Base-by-base conservation (phyloP, 35 echinoderm and acorn worm genomes). In the Ophioderma brevispina region DNA sequence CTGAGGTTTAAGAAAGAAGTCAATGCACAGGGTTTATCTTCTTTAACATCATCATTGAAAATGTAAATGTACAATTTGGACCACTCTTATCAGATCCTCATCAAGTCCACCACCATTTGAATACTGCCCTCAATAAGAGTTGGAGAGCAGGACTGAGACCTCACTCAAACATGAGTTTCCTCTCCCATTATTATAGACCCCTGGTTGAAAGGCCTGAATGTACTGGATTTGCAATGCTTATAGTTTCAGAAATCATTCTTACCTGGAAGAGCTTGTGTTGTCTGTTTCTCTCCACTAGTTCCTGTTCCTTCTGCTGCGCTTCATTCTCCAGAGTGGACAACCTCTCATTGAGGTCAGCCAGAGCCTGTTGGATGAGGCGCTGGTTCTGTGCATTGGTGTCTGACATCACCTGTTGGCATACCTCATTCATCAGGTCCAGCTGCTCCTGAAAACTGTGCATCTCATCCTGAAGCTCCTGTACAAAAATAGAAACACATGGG, bases 251-350 rank as follows among this genome's bases (percentile, higher is more conserved):
- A 40, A 59, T 21, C 30, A 75, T 64, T 76, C n/a, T 39, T 86
- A 98, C 96, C 96, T 98, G 96, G 89, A 95, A 98, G 25, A 84
- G 87, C 63, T 94, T 86, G 32, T 89, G 87, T 49, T 90, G 87
- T 77, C 77, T 88, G 56, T 91, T 98, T 35, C 86, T 92, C 83
- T 98, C 93, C 38, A 81, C 78, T 13, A 98, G 82, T 35, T 88
- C 78, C 46, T 95, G 64, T 78, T 98, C 96, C 64, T 90, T 86
- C 49, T 95, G 90, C 59, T 87, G 91, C 39, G 90, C 94, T 77
- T 98, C 96, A 14, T 84, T 95, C 82, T 98, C 96, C 84, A 98
- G 89, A 49, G 93, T 98, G 15, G 90, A 76, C 64, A 98, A 80
- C 25, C 96, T 79, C 5, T 92, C 85, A 31, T 92, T 92, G 36